Evolutionary conservation across 1,140 invertebrate species (phyloP).

Genomic region (Drosophila leontia): DNA sequence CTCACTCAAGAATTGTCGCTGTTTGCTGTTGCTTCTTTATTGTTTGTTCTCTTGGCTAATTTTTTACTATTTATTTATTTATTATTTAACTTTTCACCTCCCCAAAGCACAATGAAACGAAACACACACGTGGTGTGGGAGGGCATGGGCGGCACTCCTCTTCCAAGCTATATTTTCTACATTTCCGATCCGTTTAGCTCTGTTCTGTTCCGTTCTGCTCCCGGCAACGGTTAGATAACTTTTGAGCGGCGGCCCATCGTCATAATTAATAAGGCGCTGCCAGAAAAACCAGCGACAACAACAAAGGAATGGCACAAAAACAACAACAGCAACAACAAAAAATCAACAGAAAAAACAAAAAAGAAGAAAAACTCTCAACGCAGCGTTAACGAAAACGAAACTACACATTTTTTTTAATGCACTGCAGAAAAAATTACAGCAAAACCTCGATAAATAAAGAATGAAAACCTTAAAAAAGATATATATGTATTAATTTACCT

Average conservation of each 20-base stretch:
- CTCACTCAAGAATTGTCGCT: slow-evolving; percentile 52
- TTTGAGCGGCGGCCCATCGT: slow-evolving; percentile 68
- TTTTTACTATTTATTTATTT: slow-evolving; percentile 10
- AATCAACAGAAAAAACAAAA: slow-evolving; percentile 33
- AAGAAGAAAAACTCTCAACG: slow-evolving; percentile 47
- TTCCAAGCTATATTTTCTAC: slow-evolving; percentile 1
- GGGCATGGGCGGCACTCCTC: slow-evolving; percentile 1
- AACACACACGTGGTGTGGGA: slow-evolving; percentile 1
- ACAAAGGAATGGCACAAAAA: slow-evolving; percentile 53
- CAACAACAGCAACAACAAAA: slow-evolving; percentile 36
- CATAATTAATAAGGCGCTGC: slow-evolving; percentile 80
- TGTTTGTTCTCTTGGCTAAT: slow-evolving; percentile 13
- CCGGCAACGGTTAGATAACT: slow-evolving; percentile 76
- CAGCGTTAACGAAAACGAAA: slow-evolving; percentile 56
- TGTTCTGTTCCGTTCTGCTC: slow-evolving; percentile 32
- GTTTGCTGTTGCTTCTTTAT: neutral
- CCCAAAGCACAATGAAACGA: neutral
- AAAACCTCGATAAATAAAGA: neutral
- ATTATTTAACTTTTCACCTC: slow-evolving; percentile 45
- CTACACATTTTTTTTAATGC: slow-evolving; percentile 31
- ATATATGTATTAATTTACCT: too few species aligned
- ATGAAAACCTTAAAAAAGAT: neutral
- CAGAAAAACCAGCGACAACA: slow-evolving; percentile 54
- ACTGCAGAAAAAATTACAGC: slow-evolving; percentile 7
- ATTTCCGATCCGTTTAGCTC: slow-evolving; percentile 27